Evolutionary conservation across 2,888 invertebrate species (phyloP).

Genomic region (Xanthorhoe spadicearia): DNA sequence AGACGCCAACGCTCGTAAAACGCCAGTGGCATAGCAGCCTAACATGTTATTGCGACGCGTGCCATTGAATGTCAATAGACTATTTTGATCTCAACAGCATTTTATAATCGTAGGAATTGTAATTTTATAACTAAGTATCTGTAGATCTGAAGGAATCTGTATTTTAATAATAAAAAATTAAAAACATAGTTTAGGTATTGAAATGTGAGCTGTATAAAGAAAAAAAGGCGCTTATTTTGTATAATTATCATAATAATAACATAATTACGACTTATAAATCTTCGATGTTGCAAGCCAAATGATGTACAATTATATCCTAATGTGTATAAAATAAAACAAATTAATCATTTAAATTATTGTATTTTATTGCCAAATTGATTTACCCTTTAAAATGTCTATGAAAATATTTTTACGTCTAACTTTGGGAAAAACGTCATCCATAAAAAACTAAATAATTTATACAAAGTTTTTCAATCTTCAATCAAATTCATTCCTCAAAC

Average conservation of each 20-base stretch:
- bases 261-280: slow-evolving; percentile 12
- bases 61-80: slow-evolving; percentile 40
- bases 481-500: background rate
- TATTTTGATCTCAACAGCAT: slow-evolving; percentile 45
- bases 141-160: slow-evolving; percentile 32
- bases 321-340: slow-evolving; percentile 38
- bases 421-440: slow-evolving; percentile 35
- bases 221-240: slow-evolving; percentile 24
- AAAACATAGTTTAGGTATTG: slow-evolving; percentile 2
- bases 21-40: too few species aligned
- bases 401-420: slow-evolving; percentile 33
- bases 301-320: slow-evolving; percentile 11
- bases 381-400: slow-evolving; percentile 22
- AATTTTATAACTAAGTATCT: slow-evolving; percentile 16
- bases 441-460: background rate
- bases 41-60: slow-evolving; percentile 9
- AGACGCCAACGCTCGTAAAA: too few species aligned
- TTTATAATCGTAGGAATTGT: slow-evolving; percentile 23
- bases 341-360: slow-evolving; percentile 33
- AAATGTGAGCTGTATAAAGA: slow-evolving; percentile 29
- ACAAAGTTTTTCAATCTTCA: slow-evolving; percentile 1
- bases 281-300: slow-evolving; percentile 32
- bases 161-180: slow-evolving; percentile 7
- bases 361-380: slow-evolving; percentile 38
- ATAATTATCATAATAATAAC: slow-evolving; percentile 9